Base-by-base conservation (phyloP, 2,888 invertebrate genomes). In the Andrena bucephala region DNA sequence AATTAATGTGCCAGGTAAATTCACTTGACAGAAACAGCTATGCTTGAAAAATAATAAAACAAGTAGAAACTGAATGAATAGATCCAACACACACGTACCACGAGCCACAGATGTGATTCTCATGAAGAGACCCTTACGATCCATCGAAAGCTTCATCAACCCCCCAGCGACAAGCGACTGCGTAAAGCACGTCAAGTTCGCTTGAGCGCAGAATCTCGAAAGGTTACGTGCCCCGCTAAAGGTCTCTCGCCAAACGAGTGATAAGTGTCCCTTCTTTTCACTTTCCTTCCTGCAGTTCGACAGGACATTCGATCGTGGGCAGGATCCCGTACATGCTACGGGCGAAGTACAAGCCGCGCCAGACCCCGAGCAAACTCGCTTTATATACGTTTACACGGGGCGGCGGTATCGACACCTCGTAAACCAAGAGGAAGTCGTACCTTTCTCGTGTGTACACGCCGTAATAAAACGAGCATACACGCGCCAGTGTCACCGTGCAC, bases 341-440 rank as follows among this genome's bases (percentile, higher is more conserved):
- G 52, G 67, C 20, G 10, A 36, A 31, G 62, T 66, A 20, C 33
- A 67, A 50, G 31, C 31, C 54, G 69, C 62, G 72, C 65, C 70
- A 68, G 77, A 59, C 74, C 57, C 71, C 84, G 76, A 85, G 82
- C 83, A 87, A 87, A 87, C 87, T 70, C 70, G 76, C 77, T 85
- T 88, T 83, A 84, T 85, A 82, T 77, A 77, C 77, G 89, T 87
- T 87, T 88, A 82, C 83, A 78, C 33, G 77, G 83, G 82, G 81
- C 82, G 73, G 42, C 85, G 84, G 84, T 85, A 89, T 89, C 88
- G 88, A 87, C 88, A 88, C 85, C 89, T 88, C 89, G 84, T 88
- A 88, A 88, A 89, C 82, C 84, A 85, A 69, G 85, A 87, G 87
- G 87, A 87, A 88, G 87, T 87, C 84, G 88, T 86, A 80, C 75